These are phyloP conservation scores for Styela clava DNA, from an alignment of 23 tunicate genomes.

Conservation along the genomic window DNA sequence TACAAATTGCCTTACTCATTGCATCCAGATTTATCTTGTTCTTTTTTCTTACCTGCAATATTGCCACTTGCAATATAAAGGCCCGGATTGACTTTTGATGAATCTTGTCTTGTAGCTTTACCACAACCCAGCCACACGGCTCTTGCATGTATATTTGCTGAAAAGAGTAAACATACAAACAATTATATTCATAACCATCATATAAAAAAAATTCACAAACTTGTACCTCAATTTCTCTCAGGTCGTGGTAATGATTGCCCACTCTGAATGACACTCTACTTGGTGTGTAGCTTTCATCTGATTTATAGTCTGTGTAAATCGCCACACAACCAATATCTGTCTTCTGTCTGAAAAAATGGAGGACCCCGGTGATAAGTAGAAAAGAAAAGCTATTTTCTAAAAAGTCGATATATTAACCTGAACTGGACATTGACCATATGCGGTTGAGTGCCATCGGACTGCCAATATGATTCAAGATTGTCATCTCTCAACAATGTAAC, in stretches of 20 bases:
- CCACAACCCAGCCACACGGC: slow-evolving; percentile 92
- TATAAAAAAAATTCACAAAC: too few species aligned
- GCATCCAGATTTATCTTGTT: too few species aligned
- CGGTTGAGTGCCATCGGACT: slow-evolving; percentile 97
- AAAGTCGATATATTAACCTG: slow-evolving; percentile 41
- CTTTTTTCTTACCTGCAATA: slow-evolving; percentile 76
- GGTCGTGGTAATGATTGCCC: slow-evolving; percentile 93
- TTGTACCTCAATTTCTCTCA: slow-evolving; percentile 71
- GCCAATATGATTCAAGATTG: slow-evolving; percentile 93
- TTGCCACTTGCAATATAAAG: slow-evolving; percentile 82
- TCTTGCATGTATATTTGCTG: slow-evolving; percentile 73
- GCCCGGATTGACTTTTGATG: slow-evolving; percentile 70
- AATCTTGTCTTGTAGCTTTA: slow-evolving; percentile 52
- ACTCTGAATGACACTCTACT: slow-evolving; percentile 63
- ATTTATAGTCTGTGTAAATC: slow-evolving; percentile 87
- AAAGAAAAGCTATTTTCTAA: too few species aligned
- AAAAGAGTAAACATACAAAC: background rate
- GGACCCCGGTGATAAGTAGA: too few species aligned
- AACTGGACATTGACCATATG: slow-evolving; percentile 96
- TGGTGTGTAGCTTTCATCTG: slow-evolving; percentile 99
- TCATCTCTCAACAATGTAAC: slow-evolving; percentile 81
- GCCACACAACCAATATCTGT: slow-evolving; percentile 84
- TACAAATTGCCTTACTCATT: too few species aligned
- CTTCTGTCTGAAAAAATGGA: slow-evolving; percentile 60
- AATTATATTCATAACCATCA: too few species aligned